Conservation (phyloP, 2,888 invertebrate genomes). For the Acanthococcus lagerstroemiae region DNA sequence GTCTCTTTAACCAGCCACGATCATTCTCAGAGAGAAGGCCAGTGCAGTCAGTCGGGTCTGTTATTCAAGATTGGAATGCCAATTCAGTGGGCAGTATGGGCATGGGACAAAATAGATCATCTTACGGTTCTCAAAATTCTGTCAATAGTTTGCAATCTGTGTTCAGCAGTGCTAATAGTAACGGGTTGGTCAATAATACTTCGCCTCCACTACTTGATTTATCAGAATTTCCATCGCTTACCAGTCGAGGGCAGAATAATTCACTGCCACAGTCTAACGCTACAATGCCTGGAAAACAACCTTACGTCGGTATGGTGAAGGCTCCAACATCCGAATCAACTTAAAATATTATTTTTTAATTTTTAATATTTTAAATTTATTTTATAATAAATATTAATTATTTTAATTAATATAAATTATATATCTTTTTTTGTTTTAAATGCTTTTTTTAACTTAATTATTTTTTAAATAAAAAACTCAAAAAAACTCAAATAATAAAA, state of each 20-base stretch:
- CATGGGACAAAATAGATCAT: slow-evolving; percentile 31
- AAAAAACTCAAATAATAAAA: too few relatives aligned
- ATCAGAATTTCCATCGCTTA: slow-evolving; percentile 85
- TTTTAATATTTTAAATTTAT: too few relatives aligned
- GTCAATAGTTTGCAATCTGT: slow-evolving; percentile 27
- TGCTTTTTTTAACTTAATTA: too few relatives aligned
- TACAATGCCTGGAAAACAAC: slow-evolving; percentile 70
- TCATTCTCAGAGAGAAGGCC: slow-evolving; percentile 66
- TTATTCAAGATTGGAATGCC: slow-evolving; percentile 37
- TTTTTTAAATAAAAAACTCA: too few relatives aligned
- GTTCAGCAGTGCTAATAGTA: slow-evolving; percentile 28
- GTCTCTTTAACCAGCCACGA: slow-evolving; percentile 67
- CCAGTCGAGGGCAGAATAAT: slow-evolving; percentile 72
- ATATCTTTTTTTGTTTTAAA: too few relatives aligned
- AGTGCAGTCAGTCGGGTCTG: slow-evolving; percentile 51
- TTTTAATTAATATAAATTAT: too few relatives aligned
- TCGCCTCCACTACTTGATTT: slow-evolving; percentile 79
- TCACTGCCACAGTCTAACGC: slow-evolving; percentile 68
- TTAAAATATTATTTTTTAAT: too few relatives aligned
- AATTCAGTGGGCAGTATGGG: slow-evolving; percentile 28
- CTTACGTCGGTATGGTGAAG: slow-evolving; percentile 93
- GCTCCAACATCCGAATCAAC: slow-evolving; percentile 84
- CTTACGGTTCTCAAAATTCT: slow-evolving; percentile 31
- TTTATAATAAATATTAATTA: too few relatives aligned
- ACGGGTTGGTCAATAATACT: slow-evolving; percentile 46